Base-by-base conservation (phyloP, 2,888 invertebrate genomes). In the Drosophila bunnanda region DNA sequence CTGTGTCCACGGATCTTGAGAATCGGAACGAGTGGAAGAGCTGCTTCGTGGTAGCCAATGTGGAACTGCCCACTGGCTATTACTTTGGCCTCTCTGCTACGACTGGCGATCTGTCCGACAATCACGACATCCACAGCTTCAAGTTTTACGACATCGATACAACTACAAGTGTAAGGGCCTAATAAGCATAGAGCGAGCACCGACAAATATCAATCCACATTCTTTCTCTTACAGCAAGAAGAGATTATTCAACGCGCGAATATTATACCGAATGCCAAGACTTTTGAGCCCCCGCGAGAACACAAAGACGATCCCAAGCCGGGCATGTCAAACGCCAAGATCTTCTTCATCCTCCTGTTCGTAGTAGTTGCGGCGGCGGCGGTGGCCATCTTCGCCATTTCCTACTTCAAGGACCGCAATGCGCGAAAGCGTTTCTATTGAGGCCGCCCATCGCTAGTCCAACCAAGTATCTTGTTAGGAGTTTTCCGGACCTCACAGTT, bases 41-140 rank as follows among this genome's bases (percentile, higher is more conserved):
- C 88, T 99, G 99, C 90, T 95, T 99, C 86, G 94, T 94, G 60
- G 98, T 98, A 0, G 94, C 95, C 81, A 97, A 98, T 52, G 97
- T 99, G 0, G 94, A 95, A 69, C 93, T 99, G 12, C 99, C 99
- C 0, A 98, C 98, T 0, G 98, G 98, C 0, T 99, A 99, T 93
- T 98, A 94, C 93, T 96, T 98, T 92, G 99, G 99, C 2, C 94
- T 98, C 6, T 96, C 98, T 0, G 98, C 99, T 0, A 98, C 98
- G 1, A 99, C 99, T 0, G 99, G 99, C 2, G 99, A 99, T 91
- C 93, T 99, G 48, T 96, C 97, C 72, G 99, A 99, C 93, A 98
- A 97, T 92, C 99, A 99, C 92, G 99, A 99, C 92, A 94, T 99
- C 73, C 94, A 98, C 74, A 96, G 98, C 2, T 94, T 99, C 72